Conservation (phyloP, 2,797 vertebrate genomes). For the Notoglanidium macrostoma region DNA sequence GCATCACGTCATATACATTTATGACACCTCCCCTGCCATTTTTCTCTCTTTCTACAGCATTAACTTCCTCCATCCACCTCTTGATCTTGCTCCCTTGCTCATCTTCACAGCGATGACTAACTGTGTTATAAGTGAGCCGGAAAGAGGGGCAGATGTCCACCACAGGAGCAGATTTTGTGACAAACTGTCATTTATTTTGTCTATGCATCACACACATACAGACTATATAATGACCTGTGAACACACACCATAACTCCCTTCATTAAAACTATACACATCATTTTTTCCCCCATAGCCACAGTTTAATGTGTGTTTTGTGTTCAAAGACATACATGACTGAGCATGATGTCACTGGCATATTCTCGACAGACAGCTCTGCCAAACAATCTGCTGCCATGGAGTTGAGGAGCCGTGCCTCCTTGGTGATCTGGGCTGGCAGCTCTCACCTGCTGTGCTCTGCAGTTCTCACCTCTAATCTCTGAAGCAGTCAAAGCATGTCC, state of each 20-base stretch:
- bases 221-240: neutral
- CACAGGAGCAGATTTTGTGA: constrained; percentile 54
- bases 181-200: constrained; percentile 40
- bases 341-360: constrained; percentile 42
- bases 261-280: neutral
- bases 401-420: constrained; percentile 28
- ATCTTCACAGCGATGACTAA: constrained; percentile 19
- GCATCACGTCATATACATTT: constrained; percentile 20
- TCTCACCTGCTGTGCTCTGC: constrained; percentile 37
- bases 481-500: neutral
- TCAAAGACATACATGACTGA: constrained; percentile 20
- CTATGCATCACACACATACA: constrained; percentile 29
- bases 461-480: constrained; percentile 37
- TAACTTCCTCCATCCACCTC: neutral
- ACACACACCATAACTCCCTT: neutral
- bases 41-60: neutral
- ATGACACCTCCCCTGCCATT: neutral
- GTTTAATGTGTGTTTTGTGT: constrained; percentile 36
- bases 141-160: constrained; percentile 63
- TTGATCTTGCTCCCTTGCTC: neutral
- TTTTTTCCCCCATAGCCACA: neutral
- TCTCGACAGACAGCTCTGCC: constrained; percentile 47
- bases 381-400: constrained; percentile 56
- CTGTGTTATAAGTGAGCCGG: constrained; percentile 51
- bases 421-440: constrained; percentile 22